phyloP scores from a whole-genome alignment of 1,140 invertebrate species.

The Brachionus manjavacas region DNA sequence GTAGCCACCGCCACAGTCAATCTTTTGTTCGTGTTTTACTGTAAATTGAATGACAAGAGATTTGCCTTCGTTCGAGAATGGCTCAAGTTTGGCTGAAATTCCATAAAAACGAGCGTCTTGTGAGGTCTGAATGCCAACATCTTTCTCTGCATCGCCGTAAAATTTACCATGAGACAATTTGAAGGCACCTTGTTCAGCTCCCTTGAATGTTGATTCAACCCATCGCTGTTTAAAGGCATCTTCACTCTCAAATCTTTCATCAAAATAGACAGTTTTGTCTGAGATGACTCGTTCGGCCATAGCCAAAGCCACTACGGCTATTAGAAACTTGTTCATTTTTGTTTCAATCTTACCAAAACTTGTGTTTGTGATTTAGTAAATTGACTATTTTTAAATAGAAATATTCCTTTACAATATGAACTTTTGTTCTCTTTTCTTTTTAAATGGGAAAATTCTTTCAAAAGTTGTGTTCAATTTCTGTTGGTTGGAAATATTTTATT shows the following conservation, averaged over 20 bases:
- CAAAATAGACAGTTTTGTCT: constrained; percentile 8
- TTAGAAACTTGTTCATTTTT: not conserved
- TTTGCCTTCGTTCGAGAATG: constrained; percentile 88
- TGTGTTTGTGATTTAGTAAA: not conserved
- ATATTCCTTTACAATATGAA: not conserved
- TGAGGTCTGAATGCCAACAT: constrained; percentile 92
- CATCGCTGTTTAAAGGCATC: constrained; percentile 20
- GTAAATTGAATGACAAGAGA: constrained; percentile 85
- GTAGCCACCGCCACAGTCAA: constrained; percentile 98
- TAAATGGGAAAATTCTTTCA: not conserved
- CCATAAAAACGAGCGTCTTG: constrained; percentile 97
- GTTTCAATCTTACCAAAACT: not conserved
- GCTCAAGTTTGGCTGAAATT: constrained; percentile 81
- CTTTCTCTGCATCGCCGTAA: constrained; percentile 83
- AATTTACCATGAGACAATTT: constrained; percentile 84
- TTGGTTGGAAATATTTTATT: not conserved
- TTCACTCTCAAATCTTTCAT: not conserved
- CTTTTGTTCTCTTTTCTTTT: constrained; percentile 19
- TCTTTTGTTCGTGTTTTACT: constrained; percentile 98
- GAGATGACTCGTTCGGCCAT: not conserved
- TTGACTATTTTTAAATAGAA: not conserved
- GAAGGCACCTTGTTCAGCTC: constrained; percentile 70
- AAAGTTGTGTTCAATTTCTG: constrained; percentile 35
- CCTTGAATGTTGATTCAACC: constrained; percentile 23
- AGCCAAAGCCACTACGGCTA: not conserved